Percentiles rank a stretch among this genome's conserved stretches.
phyloP scores from a whole-genome alignment of 2,797 vertebrate species.

The Eurystomus glaucurus region DNA sequence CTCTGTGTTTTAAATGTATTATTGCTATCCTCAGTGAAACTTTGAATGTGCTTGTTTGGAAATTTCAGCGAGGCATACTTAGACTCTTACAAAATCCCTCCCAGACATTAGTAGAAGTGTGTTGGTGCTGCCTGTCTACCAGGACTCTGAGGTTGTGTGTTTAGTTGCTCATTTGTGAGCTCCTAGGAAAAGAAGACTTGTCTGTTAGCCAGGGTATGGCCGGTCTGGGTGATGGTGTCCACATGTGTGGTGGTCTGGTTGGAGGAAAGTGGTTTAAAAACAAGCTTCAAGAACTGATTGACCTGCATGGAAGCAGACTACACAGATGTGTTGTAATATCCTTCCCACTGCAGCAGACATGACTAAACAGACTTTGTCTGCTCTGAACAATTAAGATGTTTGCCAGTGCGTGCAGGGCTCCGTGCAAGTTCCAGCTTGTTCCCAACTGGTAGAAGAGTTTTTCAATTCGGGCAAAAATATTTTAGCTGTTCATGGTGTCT shows the following conservation, averaged over 20 bases:
- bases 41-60: background rate
- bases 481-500: background rate
- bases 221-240: background rate
- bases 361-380: constrained; percentile 75
- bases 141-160: background rate
- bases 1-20: background rate
- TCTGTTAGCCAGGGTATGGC: background rate
- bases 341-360: constrained; percentile 65
- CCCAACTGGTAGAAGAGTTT: background rate
- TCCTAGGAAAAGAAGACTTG: background rate
- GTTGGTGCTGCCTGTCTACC: background rate
- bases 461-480: background rate
- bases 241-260: background rate
- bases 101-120: background rate
- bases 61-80: background rate
- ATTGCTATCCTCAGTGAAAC: background rate
- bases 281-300: background rate
- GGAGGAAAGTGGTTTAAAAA: background rate
- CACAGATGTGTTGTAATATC: constrained; percentile 51
- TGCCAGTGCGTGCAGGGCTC: constrained; percentile 34
- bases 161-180: background rate
- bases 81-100: background rate
- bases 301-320: background rate
- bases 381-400: constrained; percentile 52
- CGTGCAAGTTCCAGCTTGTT: constrained; percentile 58